phyloP scores from a whole-genome alignment of 2,797 vertebrate species.

The Enteromius viviparus region DNA sequence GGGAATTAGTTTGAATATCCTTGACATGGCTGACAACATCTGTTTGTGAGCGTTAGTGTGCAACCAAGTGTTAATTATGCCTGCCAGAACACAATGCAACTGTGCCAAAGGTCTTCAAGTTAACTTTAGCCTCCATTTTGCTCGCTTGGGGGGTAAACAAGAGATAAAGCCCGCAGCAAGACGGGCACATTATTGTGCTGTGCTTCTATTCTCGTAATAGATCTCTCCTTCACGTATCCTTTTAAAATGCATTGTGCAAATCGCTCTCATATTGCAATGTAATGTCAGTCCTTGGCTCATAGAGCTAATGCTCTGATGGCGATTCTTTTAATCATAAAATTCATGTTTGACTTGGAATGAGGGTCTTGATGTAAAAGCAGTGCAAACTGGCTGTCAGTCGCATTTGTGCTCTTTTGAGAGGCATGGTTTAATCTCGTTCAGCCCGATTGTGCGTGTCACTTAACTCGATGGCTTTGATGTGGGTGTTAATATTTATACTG shows the following conservation, averaged over 20 bases:
- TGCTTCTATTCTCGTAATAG: conserved; percentile 60
- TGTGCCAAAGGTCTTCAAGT: conserved; percentile 72
- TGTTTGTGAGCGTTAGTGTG: conserved; percentile 66
- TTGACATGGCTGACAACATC: conserved; percentile 72
- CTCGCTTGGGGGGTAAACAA: conserved; percentile 78
- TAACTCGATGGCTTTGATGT: conserved; percentile 9
- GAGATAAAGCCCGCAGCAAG: conserved; percentile 63
- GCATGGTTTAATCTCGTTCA: conserved; percentile 18
- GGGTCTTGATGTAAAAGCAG: neutral
- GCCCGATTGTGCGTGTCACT: neutral
- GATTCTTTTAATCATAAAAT: conserved; percentile 23
- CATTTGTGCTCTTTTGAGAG: neutral
- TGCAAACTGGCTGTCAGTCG: neutral
- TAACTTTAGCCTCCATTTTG: conserved; percentile 55
- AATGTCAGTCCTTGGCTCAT: neutral
- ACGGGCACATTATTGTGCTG: conserved; percentile 69
- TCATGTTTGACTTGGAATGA: neutral
- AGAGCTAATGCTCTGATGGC: conserved; percentile 41
- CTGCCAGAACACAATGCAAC: conserved; percentile 70
- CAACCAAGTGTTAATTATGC: conserved; percentile 74
- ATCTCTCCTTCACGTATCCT: conserved; percentile 54
- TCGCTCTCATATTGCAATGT: conserved; percentile 56
- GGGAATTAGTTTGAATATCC: conserved; percentile 60
- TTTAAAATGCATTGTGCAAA: conserved; percentile 62
- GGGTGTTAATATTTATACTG: conserved; percentile 18